These are phyloP conservation scores for Pelobates cultripes DNA, from an alignment of 2,797 vertebrate genomes.

Conservation along the genomic window DNA sequence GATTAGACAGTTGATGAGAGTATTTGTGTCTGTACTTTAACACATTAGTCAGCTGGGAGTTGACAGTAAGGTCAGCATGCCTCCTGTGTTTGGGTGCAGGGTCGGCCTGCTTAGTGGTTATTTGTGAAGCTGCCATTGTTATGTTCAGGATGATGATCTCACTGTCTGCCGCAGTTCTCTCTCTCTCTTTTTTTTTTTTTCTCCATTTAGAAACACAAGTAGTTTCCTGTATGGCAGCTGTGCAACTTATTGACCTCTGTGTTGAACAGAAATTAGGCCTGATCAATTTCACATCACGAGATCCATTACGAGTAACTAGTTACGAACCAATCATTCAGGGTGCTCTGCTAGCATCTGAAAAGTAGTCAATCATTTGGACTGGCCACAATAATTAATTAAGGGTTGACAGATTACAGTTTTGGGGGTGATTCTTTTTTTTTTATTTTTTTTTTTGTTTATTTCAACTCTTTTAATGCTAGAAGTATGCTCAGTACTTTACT, in stretches of 20 bases:
- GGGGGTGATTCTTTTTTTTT: too few relatives aligned
- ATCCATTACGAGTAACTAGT: background rate
- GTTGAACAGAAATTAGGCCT: background rate
- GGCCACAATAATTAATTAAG: background rate
- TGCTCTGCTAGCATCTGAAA: too few relatives aligned
- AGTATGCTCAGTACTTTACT: background rate
- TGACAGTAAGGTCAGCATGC: slow-evolving; percentile 28
- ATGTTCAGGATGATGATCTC: slow-evolving; percentile 70
- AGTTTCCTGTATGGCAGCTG: background rate
- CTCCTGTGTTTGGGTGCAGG: slow-evolving; percentile 29
- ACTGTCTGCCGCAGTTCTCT: slow-evolving; percentile 62
- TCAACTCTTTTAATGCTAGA: background rate
- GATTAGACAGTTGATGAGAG: slow-evolving; percentile 3
- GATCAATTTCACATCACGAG: background rate
- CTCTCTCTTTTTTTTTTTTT: slow-evolving; percentile 51
- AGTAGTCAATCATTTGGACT: background rate
- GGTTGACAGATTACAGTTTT: background rate
- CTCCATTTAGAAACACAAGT: slow-evolving; percentile 56
- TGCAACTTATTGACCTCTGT: slow-evolving; percentile 1
- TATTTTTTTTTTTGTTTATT: background rate
- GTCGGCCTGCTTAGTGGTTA: slow-evolving; percentile 35
- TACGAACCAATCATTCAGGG: background rate
- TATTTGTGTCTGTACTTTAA: slow-evolving; percentile 3
- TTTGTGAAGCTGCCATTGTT: slow-evolving; percentile 69
- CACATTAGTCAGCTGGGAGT: slow-evolving; percentile 22